A percentile compares a stretch with the other conserved stretches of the same genome.
These are phyloP conservation scores for Drosophila pseudoananassae DNA, from an alignment of 1,140 invertebrate species.

Conservation along the genomic window DNA sequence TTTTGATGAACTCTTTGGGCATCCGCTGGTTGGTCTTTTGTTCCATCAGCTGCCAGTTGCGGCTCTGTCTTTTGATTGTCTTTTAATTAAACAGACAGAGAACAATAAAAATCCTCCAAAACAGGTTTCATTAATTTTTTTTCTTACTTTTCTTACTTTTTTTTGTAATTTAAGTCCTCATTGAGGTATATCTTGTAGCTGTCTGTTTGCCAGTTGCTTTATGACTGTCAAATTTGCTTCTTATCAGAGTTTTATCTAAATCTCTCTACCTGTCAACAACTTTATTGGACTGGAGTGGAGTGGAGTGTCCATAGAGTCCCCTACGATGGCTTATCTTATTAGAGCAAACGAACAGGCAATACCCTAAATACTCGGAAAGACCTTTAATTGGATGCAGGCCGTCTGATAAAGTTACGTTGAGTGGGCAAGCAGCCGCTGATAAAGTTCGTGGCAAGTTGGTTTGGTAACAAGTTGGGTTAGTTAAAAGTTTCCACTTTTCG, in stretches of 20 bases:
- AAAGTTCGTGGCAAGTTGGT: slow-evolving; percentile 22
- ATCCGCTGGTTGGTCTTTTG: slow-evolving; percentile 33
- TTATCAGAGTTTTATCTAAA: slow-evolving; percentile 64
- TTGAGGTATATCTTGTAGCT: slow-evolving; percentile 53
- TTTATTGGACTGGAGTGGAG: slow-evolving; percentile 21
- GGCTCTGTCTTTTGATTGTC: slow-evolving; percentile 68
- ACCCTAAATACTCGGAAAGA: slow-evolving; percentile 33
- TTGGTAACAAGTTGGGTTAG: slow-evolving; percentile 31
- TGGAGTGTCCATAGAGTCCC: slow-evolving; percentile 2
- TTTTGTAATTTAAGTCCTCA: slow-evolving; percentile 41
- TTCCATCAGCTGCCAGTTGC: slow-evolving; percentile 32
- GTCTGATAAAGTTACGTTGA: slow-evolving; percentile 46
- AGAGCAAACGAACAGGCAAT: slow-evolving; percentile 51
- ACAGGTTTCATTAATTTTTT: slow-evolving; percentile 67
- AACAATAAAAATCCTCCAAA: slow-evolving; percentile 64
- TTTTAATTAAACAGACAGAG: slow-evolving; percentile 73
- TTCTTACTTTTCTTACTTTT: not conserved
- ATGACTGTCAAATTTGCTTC: slow-evolving; percentile 76
- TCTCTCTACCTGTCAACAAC: slow-evolving; percentile 61
- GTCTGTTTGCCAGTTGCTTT: slow-evolving; percentile 46
- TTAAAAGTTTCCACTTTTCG: slow-evolving; percentile 22
- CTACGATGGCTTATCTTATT: slow-evolving; percentile 58
- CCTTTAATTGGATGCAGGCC: slow-evolving; percentile 60
- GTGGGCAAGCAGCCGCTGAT: slow-evolving; percentile 50
- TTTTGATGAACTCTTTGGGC: slow-evolving; percentile 48